Evolutionary conservation across 2,888 invertebrate genomes (phyloP), one percentile per base, ranked within the genome.

Genomic region (Argynnis bischoffii): DNA sequence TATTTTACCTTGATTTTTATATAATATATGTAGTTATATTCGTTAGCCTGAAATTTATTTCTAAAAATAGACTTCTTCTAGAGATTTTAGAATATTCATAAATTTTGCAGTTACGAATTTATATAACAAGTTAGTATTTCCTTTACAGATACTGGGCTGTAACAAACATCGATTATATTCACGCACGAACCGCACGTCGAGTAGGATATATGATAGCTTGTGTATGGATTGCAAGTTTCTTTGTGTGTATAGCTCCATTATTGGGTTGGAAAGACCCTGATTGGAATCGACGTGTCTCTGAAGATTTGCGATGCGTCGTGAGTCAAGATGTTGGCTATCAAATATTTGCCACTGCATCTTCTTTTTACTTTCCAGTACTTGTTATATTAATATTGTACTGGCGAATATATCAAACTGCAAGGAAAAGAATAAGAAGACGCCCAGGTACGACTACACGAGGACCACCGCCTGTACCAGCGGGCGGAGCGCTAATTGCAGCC

Each of bases 351-450:
- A 98, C 98, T 0, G 95, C 96, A 46, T 97, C 97, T 46, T 98
- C 98, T 51, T 98, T 98, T 90, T 98, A 98, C 87, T 94, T 97
- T 73, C 98, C 98, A 35, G 94, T 98, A 57, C 93, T 96, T 71
- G 95, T 97, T 64, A 98, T 99, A 82, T 94, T 98, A 76, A 94
- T 97, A 79, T 94, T 98, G 57, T 98, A 98, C 92, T 97, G 97
- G 96, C 95, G 97, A 84, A 98, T 96, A 93, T 96, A 97, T 90
- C 96, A 97, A 87, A 97, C 98, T 6, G 98, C 98, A 8, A 94
- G 97, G 69, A 96, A 96, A 85, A 94, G 98, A 84, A 98, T 98
- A 80, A 94, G 98, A 67, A 91, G 95, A 81, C 93, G 95, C 77
- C 93, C 94, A 78, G 95, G 94, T 73, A 94, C 94, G 47, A 94